These are phyloP conservation scores for Chroicocephalus ridibundus DNA, from an alignment of 2,113 vertebrate genomes.

Conservation along the genomic window DNA sequence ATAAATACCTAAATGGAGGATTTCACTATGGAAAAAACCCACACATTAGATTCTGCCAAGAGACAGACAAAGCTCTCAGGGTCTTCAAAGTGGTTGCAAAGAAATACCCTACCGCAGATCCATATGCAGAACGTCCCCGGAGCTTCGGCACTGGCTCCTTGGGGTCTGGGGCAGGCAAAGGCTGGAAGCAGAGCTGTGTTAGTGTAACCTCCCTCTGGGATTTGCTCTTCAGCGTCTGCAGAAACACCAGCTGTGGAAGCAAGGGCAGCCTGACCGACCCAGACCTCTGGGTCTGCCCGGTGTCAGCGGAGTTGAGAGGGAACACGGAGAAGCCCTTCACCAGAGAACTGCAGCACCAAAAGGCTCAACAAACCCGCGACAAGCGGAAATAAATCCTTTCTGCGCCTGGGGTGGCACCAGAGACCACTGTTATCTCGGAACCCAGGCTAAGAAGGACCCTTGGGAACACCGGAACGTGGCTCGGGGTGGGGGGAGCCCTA, in stretches of 20 bases:
- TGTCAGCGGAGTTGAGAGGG: background rate
- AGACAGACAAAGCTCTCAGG: background rate
- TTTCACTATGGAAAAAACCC: background rate
- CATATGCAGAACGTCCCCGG: background rate
- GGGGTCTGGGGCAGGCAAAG: background rate
- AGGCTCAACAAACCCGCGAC: background rate
- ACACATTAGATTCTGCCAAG: background rate
- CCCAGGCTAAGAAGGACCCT: background rate
- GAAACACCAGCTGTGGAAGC: slow-evolving; percentile 6
- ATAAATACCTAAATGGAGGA: slow-evolving; percentile 49
- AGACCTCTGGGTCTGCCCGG: background rate
- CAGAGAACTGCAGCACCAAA: background rate
- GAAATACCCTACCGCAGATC: background rate
- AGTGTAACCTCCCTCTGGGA: background rate
- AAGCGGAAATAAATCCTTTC: background rate
- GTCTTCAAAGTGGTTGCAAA: background rate
- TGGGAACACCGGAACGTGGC: accelerated
- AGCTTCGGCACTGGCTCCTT: background rate
- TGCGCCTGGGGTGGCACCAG: background rate
- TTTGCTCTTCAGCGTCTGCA: background rate
- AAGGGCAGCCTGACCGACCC: background rate
- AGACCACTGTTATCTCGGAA: too few species aligned
- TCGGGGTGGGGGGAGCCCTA: too few species aligned
- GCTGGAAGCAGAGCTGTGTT: background rate
- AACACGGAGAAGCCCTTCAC: background rate